Conservation (phyloP, 2,888 invertebrate species). For the Lithophane semibrunnea region DNA sequence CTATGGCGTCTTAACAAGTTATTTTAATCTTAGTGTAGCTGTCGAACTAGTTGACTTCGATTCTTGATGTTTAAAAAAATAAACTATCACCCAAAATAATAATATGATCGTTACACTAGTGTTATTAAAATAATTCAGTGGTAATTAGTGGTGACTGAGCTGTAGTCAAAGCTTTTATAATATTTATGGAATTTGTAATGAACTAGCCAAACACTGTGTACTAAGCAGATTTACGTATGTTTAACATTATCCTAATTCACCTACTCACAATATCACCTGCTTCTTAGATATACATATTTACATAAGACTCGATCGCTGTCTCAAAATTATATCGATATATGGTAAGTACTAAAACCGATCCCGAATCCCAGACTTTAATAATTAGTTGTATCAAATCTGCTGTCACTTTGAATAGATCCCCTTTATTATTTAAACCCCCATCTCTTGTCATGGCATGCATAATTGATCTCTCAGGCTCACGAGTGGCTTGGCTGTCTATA, state of each 20-base stretch:
- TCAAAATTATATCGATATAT: neutral
- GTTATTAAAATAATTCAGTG: neutral
- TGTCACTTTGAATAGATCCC: slow-evolving; percentile 67
- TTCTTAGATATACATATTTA: neutral
- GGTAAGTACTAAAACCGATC: slow-evolving; percentile 33
- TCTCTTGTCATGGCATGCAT: slow-evolving; percentile 78
- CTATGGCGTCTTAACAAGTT: slow-evolving; percentile 28
- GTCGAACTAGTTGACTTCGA: neutral
- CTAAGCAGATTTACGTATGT: neutral
- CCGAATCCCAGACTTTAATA: slow-evolving; percentile 62
- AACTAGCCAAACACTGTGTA: neutral
- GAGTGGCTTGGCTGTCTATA: slow-evolving; percentile 69
- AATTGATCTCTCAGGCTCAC: slow-evolving; percentile 77
- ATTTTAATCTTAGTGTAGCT: slow-evolving; percentile 26
- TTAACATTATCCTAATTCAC: neutral
- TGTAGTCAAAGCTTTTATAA: neutral
- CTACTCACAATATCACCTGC: neutral
- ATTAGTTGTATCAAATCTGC: slow-evolving; percentile 70
- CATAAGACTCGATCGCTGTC: neutral
- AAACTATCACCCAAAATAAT: neutral
- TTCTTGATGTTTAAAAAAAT: neutral
- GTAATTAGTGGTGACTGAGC: neutral
- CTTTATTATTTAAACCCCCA: slow-evolving; percentile 77
- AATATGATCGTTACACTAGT: neutral
- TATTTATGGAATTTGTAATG: slow-evolving; percentile 1